Base-by-base conservation (phyloP, 2,113 vertebrate species). In the Symphodus melops region DNA sequence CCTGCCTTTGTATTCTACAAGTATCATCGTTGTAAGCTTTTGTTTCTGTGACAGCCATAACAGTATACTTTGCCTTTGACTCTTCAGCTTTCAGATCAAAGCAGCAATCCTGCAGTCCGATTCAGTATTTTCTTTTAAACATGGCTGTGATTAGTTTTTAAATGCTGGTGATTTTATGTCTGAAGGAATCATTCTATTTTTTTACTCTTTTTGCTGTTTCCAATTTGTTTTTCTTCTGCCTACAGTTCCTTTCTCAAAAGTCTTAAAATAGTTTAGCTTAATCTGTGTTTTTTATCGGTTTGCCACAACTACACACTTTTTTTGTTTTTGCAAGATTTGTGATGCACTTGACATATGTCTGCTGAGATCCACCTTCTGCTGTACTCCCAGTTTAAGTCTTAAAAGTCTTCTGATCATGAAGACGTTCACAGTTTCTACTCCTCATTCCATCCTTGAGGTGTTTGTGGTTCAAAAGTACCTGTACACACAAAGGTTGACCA, bases 261-360 rank as follows among this genome's bases (percentile, higher is more conserved):
- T 39, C 16, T 28, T 25, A 25, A 25, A 25, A 25, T 25, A 25
- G 25, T 79, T 60, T 65, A 28, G 51, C 48, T 36, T 14, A 5
- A 44, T 48, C 46, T 48, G 2, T 48, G 7, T 48, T 16, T 46
- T 8, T 8, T 48, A 5, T 44, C 8, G 33, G n/a, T 1, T 60
- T 67, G 28, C 55, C 72, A 68, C 14, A 56, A 13, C 60, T 10
- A 10, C 28, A 53, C 48, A 17, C 57, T 37, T 10, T 41, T 41
- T 55, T 10, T 79, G 37, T 54, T 33, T 44, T 70, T 23, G 6
- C 44, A 5, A 16, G 44, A 19, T 3, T 76, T 3, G 28, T 42
- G 2, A 72, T 72, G 53, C 75, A 80, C 84, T 85, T 83, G 4
- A 85, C 85, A 78, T 81, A 81, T 60, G 79, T 77, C 82, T 86